Conservation (phyloP, 2,797 vertebrate species). For the Pangasius macronema region DNA sequence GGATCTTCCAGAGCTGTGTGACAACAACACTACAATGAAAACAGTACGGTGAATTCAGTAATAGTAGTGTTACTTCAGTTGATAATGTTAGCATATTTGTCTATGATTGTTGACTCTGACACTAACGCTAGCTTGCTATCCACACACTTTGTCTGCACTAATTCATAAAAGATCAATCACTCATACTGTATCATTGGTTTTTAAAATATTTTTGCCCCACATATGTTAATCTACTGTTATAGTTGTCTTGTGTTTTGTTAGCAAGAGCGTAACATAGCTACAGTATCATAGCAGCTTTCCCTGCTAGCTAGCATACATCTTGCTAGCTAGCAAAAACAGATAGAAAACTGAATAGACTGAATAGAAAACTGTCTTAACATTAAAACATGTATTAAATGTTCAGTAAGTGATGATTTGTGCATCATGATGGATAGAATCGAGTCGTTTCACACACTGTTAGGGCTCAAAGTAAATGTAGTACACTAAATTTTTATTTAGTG, state of each 20-base stretch:
- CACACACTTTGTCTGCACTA: neutral
- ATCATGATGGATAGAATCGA: neutral
- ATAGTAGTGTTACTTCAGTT: neutral
- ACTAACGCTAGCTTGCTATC: neutral
- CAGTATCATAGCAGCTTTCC: neutral
- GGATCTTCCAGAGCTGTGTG: neutral
- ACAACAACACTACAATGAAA: neutral
- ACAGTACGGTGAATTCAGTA: too few relatives aligned
- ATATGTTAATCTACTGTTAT: neutral
- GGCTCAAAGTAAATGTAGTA: neutral
- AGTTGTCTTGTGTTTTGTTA: neutral
- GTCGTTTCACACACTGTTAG: neutral
- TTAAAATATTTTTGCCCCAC: neutral
- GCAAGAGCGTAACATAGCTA: neutral
- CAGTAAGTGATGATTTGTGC: neutral
- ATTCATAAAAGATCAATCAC: neutral
- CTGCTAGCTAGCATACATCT: neutral
- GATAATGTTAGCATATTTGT: neutral
- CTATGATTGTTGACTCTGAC: neutral
- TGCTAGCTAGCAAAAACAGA: neutral
- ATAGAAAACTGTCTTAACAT: neutral
- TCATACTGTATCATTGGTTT: neutral
- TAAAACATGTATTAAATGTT: neutral
- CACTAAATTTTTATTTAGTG: neutral
- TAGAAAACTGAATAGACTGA: neutral